Conservation (phyloP, 2,888 invertebrate genomes). For the Rotaria socialis region DNA sequence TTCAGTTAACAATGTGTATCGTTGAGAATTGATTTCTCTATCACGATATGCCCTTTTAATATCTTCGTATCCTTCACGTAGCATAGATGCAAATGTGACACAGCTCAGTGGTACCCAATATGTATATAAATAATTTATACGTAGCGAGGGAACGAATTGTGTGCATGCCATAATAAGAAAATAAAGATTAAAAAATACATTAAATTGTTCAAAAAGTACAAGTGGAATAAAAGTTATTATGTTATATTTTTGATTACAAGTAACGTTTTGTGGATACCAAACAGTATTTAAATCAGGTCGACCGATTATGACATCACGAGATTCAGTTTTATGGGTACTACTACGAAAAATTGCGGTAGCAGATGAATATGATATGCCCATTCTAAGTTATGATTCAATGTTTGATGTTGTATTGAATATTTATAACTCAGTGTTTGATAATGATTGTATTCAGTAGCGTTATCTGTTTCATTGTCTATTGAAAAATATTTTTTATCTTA, state of each 20-base stretch:
- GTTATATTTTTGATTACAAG: constrained; percentile 96
- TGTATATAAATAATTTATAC: constrained; percentile 93
- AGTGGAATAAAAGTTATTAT: constrained; percentile 64
- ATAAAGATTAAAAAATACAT: constrained; percentile 94
- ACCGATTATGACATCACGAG: neutral
- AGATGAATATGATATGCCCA: neutral
- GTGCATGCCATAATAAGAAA: constrained; percentile 95
- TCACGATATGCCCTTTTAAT: constrained; percentile 84
- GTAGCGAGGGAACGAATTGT: constrained; percentile 91
- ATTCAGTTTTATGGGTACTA: neutral
- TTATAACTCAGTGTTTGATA: too few relatives aligned
- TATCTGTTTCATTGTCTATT: too few relatives aligned
- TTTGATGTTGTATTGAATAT: too few relatives aligned
- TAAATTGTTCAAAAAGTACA: constrained; percentile 96
- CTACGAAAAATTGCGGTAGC: neutral
- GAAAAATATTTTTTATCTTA: too few relatives aligned
- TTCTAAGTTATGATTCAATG: neutral
- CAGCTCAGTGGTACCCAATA: constrained; percentile 98
- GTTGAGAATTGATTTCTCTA: constrained; percentile 89
- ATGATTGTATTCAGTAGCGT: too few relatives aligned
- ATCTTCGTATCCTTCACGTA: constrained; percentile 93
- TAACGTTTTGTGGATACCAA: constrained; percentile 76
- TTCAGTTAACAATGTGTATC: constrained; percentile 74
- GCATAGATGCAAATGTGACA: constrained; percentile 88
- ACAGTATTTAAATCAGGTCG: neutral